Percentiles rank a stretch among this genome's conserved stretches.
Evolutionary conservation across 2,797 vertebrate species (phyloP).

Genomic region (Artibeus jamaicensis): DNA sequence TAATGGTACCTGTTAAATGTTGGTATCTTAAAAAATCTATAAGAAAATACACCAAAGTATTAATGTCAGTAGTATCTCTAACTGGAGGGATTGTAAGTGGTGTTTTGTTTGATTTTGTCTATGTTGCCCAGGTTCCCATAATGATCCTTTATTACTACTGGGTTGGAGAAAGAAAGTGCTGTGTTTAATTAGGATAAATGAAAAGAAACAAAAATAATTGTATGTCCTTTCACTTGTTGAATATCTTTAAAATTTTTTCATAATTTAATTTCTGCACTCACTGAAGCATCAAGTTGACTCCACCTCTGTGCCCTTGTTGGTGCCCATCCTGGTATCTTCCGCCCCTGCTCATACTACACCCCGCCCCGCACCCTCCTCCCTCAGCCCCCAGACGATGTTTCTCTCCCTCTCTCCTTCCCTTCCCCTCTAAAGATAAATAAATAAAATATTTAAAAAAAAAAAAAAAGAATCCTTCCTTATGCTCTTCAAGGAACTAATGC

Average conservation of each 20-base stretch:
- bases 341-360: too few relatives aligned
- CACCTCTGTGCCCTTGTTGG: not conserved
- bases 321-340: not conserved
- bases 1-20: not conserved
- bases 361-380: too few relatives aligned
- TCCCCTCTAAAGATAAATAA: too few relatives aligned
- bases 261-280: not conserved
- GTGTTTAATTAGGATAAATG: not conserved
- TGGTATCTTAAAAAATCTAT: not conserved
- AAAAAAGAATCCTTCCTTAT: not conserved
- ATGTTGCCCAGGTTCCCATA: not conserved
- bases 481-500: not conserved
- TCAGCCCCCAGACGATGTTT: too few relatives aligned
- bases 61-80: not conserved
- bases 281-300: not conserved
- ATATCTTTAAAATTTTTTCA: not conserved
- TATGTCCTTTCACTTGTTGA: not conserved
- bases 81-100: not conserved
- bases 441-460: too few relatives aligned
- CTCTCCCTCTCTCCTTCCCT: too few relatives aligned
- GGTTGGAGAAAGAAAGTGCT: not conserved
- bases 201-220: not conserved
- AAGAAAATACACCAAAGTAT: slow-evolving; percentile 1
- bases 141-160: not conserved
- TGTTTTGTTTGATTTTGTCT: not conserved